Conservation (phyloP, 2,888 invertebrate species). For the Apotomis capreana region DNA sequence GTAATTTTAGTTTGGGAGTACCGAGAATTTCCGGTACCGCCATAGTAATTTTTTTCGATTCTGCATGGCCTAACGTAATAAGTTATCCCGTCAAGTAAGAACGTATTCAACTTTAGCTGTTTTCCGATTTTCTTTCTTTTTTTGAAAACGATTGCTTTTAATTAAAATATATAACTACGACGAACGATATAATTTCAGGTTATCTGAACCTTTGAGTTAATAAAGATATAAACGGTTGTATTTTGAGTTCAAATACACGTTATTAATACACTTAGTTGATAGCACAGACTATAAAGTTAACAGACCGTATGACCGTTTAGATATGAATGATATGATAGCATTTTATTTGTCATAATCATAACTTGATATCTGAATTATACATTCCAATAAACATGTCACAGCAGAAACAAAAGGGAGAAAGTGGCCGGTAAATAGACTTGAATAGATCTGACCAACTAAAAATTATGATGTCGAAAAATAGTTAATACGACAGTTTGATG, state of each 20-base stretch:
- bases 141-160: too few relatives aligned
- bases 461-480: conserved; percentile 30
- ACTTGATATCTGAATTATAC: conserved; percentile 47
- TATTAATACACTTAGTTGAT: neutral
- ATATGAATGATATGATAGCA: conserved; percentile 9
- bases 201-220: neutral
- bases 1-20: too few relatives aligned
- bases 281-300: conserved; percentile 17
- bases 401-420: conserved; percentile 39
- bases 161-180: too few relatives aligned
- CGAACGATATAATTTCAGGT: too few relatives aligned
- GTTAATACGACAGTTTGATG: conserved; percentile 30
- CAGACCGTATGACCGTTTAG: conserved; percentile 21
- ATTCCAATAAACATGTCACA: conserved; percentile 48
- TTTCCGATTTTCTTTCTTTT: too few relatives aligned
- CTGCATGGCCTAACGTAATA: too few relatives aligned
- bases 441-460: conserved; percentile 25
- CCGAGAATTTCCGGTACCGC: too few relatives aligned
- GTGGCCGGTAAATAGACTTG: conserved; percentile 24
- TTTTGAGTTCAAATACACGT: too few relatives aligned
- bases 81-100: too few relatives aligned
- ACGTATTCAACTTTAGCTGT: too few relatives aligned
- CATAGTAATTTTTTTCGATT: too few relatives aligned
- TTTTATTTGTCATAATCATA: conserved; percentile 37
- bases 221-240: neutral